Conservation (phyloP, 2,113 vertebrate species). For the Alouatta palliata region DNA sequence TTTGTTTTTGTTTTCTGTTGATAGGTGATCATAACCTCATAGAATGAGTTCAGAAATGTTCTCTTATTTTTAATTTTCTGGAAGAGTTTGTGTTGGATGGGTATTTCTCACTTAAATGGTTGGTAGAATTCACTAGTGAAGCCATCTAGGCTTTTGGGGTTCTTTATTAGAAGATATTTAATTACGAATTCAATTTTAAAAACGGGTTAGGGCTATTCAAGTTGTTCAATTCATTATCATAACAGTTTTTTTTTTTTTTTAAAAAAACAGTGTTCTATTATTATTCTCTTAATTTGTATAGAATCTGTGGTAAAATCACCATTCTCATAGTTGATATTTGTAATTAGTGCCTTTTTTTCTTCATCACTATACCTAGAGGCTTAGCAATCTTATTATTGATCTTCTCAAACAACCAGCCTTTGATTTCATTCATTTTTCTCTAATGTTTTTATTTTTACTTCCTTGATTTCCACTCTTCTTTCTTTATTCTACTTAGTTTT, state of each 20-base stretch:
- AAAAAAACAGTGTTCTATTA: neutral
- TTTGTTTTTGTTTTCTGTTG: neutral
- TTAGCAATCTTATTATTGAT: neutral
- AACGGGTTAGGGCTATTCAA: neutral
- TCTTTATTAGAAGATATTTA: neutral
- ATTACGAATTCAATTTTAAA: neutral
- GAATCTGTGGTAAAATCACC: neutral
- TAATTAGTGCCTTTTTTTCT: neutral
- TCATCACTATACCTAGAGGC: neutral
- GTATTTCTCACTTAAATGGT: neutral
- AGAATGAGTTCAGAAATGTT: neutral
- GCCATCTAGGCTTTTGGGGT: neutral
- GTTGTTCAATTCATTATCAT: neutral
- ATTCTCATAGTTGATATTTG: neutral
- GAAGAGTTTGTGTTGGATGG: neutral
- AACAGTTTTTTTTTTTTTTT: neutral
- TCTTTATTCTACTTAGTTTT: neutral
- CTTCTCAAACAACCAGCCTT: neutral
- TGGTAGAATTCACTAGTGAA: neutral
- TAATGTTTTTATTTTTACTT: neutral
- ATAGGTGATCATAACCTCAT: neutral
- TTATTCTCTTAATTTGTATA: neutral
- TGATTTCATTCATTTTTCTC: neutral
- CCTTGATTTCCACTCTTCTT: neutral
- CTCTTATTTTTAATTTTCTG: neutral